phyloP scores from a whole-genome alignment of 1,140 invertebrate species.

The Drosophila santomea region DNA sequence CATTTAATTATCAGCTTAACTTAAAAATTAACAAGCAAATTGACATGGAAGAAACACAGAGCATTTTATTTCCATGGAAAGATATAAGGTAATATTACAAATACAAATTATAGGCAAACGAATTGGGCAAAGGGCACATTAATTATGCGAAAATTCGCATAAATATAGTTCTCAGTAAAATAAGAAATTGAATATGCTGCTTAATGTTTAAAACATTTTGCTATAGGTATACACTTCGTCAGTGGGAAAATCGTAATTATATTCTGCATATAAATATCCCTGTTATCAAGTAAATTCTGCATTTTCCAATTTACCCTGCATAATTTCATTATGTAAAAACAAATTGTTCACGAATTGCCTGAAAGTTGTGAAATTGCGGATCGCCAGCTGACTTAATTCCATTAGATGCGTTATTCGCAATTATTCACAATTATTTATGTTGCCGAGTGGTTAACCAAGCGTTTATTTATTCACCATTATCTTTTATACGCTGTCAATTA shows the following conservation, averaged over 20 bases:
- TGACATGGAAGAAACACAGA: neutral
- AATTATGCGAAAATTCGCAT: neutral
- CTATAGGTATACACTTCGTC: too few relatives aligned
- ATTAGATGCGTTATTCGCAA: constrained; percentile 29
- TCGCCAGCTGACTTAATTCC: constrained; percentile 22
- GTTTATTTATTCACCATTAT: constrained; percentile 46
- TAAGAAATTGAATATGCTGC: neutral
- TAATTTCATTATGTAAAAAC: constrained; percentile 17
- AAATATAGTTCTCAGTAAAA: neutral
- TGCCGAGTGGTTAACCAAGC: constrained; percentile 28
- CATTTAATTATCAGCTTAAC: neutral
- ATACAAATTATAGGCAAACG: neutral
- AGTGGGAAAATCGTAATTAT: neutral
- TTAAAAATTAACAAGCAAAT: neutral
- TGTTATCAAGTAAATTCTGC: neutral
- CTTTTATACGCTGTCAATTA: constrained; percentile 39
- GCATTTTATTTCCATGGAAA: neutral
- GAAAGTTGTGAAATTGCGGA: constrained; percentile 3
- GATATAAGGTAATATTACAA: too few relatives aligned
- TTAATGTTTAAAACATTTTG: neutral
- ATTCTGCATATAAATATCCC: constrained; percentile 1
- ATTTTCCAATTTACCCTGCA: neutral
- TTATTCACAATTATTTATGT: constrained; percentile 27
- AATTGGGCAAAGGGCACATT: neutral
- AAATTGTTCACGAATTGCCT: neutral